Evolutionary conservation across 2,888 invertebrate genomes (phyloP), one percentile per base, ranked within the genome.

Genomic region (Phymatocera aterrima): DNA sequence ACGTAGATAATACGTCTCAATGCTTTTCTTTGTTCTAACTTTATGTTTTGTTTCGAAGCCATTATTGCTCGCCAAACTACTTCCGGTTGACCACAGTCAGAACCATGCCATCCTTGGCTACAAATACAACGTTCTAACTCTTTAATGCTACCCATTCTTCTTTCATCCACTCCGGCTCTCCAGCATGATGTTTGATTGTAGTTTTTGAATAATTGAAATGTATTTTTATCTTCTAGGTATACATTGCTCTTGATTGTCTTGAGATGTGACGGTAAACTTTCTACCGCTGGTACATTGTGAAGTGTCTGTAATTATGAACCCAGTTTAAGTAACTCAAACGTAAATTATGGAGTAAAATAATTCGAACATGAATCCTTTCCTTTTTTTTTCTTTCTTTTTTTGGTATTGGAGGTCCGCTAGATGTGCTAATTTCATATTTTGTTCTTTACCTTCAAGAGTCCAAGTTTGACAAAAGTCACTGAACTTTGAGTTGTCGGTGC

Each of bases 81-180:
- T 88, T 94, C 94, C 3, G 94, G 94, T 83, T 94, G 93, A 0
- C 94, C 93, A 84, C 94, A 94, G 83, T 94, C 94, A 8, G 91
- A 90, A 1, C 94, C 94, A 86, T 94, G 94, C 93, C 94, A 94
- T 40, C 93, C 93, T n/a, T 90, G 91, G 77, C 91, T 89, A 84
- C 94, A 94, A 18, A 91, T 88, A 83, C 94, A 94, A 83, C 18
- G 87, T 83, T 78, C 86, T 85, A 85, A 75, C 87, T 86, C 15
- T 89, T 82, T 79, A 1, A 82, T 84, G 2, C 78, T 81, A n/a
- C 81, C 79, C 86, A 86, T 89, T 54, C 85, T 83, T n/a, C 77
- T 83, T 10, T 86, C 84, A 79, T 89, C 84, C 21, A 89, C 83
- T 43, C 90, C 90, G 8, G 82, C 74, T 37, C 84, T 84, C 87